Evolutionary conservation across 1,140 invertebrate genomes (phyloP).

Genomic region (Acromyrmex echinatior): DNA sequence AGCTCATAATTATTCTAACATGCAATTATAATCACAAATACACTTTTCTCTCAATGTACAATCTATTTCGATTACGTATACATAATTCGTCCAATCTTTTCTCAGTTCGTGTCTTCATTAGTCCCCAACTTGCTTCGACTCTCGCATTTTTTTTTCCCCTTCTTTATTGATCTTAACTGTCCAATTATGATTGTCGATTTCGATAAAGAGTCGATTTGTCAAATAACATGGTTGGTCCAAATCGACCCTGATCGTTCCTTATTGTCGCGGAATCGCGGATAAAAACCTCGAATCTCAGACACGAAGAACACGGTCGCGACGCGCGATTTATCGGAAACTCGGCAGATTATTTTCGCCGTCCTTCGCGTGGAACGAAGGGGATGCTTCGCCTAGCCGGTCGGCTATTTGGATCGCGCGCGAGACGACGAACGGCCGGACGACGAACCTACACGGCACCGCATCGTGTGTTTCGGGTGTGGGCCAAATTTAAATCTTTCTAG

Average conservation of each 20-base stretch:
- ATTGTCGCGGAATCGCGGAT: not conserved
- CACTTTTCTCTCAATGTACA: no score
- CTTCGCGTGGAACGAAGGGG: conserved; percentile 42
- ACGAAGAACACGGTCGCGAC: not conserved
- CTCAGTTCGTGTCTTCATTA: not conserved
- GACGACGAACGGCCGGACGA: conserved; percentile 45
- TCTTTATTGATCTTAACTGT: not conserved
- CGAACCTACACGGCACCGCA: conserved; percentile 42
- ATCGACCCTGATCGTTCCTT: not conserved
- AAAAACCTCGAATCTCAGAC: not conserved
- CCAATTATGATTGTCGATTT: not conserved
- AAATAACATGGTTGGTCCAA: not conserved
- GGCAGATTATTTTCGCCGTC: conserved; percentile 60
- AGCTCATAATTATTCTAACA: no score
- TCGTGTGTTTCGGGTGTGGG: conserved; percentile 39
- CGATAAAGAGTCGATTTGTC: not conserved
- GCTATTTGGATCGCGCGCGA: conserved; percentile 63
- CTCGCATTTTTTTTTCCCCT: not conserved
- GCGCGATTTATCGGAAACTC: conserved; percentile 38
- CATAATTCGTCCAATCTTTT: not conserved
- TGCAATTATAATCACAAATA: no score
- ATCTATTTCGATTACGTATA: not conserved
- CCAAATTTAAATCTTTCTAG: conserved; percentile 71
- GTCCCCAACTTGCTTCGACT: not conserved
- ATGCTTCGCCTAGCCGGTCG: conserved; percentile 25